These are phyloP conservation scores for Esperia sulphurella DNA, from an alignment of 2,888 invertebrate genomes.

Conservation along the genomic window DNA sequence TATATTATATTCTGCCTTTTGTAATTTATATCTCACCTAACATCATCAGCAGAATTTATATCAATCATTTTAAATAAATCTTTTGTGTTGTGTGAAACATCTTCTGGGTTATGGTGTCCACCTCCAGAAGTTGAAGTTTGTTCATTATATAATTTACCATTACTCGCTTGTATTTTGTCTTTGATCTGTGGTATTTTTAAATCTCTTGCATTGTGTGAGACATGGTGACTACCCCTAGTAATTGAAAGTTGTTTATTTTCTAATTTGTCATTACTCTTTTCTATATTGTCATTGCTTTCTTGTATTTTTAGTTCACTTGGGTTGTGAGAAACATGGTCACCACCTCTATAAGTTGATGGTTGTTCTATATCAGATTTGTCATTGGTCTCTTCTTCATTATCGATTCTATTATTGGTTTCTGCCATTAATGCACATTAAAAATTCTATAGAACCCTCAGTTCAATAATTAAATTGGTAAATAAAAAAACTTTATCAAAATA, in stretches of 20 bases:
- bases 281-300: not conserved
- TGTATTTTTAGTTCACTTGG: constrained; percentile 29
- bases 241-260: constrained; percentile 3
- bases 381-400: too few relatives aligned
- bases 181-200: too few relatives aligned
- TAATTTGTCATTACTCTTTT: not conserved
- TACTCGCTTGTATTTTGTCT: constrained; percentile 27
- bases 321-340: constrained; percentile 14
- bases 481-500: too few relatives aligned
- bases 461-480: too few relatives aligned
- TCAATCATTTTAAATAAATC: too few relatives aligned
- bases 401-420: too few relatives aligned
- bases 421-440: too few relatives aligned
- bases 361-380: not conserved
- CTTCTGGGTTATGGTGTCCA: too few relatives aligned
- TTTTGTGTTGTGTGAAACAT: too few relatives aligned
- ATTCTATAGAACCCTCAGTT: too few relatives aligned
- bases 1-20: not conserved
- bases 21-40: constrained; percentile 30
- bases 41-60: constrained; percentile 49
- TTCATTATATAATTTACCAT: too few relatives aligned
- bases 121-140: too few relatives aligned
- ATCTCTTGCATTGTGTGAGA: constrained; percentile 28
- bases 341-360: constrained; percentile 8
- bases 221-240: constrained; percentile 4